Conservation (phyloP, 2,797 vertebrate genomes). For the Sebastes cheni region DNA sequence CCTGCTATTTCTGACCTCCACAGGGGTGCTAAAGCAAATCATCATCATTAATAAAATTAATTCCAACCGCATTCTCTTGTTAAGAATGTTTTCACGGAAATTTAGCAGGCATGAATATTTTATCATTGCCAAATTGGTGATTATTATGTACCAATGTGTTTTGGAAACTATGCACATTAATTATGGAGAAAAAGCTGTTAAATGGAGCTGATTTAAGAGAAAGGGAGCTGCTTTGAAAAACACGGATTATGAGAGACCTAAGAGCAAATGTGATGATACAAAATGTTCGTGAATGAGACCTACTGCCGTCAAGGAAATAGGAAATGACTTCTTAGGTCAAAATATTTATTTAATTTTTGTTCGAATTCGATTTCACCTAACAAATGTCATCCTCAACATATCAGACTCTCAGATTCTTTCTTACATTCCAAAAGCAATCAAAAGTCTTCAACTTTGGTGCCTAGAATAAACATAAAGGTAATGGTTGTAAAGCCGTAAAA, state of each 20-base stretch:
- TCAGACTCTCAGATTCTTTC: neutral
- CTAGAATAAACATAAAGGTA: neutral
- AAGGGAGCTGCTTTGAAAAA: slow-evolving; percentile 10
- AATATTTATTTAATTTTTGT: neutral
- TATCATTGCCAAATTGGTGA: slow-evolving; percentile 31
- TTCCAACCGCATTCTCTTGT: neutral
- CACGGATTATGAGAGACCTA: slow-evolving; percentile 10
- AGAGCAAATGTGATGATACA: slow-evolving; percentile 6
- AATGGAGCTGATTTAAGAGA: slow-evolving; percentile 22
- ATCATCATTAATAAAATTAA: slow-evolving; percentile 1
- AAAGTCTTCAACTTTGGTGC: neutral
- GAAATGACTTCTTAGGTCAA: slow-evolving; percentile 7
- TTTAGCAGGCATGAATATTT: slow-evolving; percentile 36
- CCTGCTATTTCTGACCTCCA: neutral
- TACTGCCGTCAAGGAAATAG: neutral
- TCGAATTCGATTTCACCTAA: slow-evolving; percentile 22
- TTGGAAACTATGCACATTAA: slow-evolving; percentile 30
- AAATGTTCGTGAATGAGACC: slow-evolving; percentile 7
- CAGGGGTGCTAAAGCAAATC: neutral
- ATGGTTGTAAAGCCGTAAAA: slow-evolving; percentile 9
- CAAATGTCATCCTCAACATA: slow-evolving; percentile 31
- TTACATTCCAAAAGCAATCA: neutral
- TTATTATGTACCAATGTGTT: slow-evolving; percentile 51
- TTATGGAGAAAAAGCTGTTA: slow-evolving; percentile 7
- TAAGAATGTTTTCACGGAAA: slow-evolving; percentile 12